Evolutionary conservation across 2,888 invertebrate genomes (phyloP), one percentile per base, ranked within the genome.

Genomic region (Punctoribates punctum): DNA sequence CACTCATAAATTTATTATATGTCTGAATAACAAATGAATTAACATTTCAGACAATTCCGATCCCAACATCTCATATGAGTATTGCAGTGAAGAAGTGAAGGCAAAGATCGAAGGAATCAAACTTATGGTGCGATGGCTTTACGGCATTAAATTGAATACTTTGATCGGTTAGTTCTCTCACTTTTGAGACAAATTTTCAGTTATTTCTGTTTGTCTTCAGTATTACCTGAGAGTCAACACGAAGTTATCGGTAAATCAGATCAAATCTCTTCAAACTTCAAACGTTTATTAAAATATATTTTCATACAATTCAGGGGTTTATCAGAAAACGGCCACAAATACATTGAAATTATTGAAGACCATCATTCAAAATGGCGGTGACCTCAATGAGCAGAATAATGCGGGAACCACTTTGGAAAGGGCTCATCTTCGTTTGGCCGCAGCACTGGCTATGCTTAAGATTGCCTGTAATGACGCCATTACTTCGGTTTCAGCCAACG

Each of bases 381-480:
- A 94, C 84, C 86, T 95, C 76, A 85, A 91, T 82, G 86, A 86
- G 79, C 83, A 84, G 74, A 85, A 84, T 51, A 84, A 84, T 77
- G 84, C 87, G 73, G 78, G 78, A 29, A 78, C 73, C 74, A 78
- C 51, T 91, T 93, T 9, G 5, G 97, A 98, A 85, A 94, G 94
- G 90, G 93, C 96, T 1, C 94, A 96, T 89, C 84, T 98, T 70
- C 88, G 97, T 77, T 85, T 97, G 57, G 91, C 93, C 17, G 96
- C 97, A 8, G 97, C 96, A 75, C 93, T 93, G 83, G 94, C 95
- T 72, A 95, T 97, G 92, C 86, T 98, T 74, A 97, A 96, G 86
- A 92, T 98, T 73, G 96, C 95, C 85, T 96, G 97, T 82, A 96
- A 97, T 84, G 79, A 79, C 70, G 48, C 76, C 9, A 77, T 78